Evolutionary conservation across 2,888 invertebrate genomes (phyloP), one percentile per base, ranked within the genome.

Genomic region (Drosophila nigricruria): DNA sequence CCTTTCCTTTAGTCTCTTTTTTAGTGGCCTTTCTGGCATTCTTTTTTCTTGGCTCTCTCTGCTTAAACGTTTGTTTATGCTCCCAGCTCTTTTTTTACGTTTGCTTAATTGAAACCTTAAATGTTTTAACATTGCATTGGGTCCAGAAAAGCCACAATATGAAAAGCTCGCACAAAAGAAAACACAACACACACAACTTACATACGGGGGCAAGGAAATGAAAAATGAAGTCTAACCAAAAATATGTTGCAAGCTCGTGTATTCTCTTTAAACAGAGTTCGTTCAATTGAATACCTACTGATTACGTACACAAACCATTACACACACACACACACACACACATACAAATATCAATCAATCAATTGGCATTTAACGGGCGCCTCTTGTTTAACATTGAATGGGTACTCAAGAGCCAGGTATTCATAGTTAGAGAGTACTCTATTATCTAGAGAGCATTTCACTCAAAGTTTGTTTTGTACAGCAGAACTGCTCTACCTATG

Each of bases 71-170:
- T 50, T 32, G 18, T 32, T 69, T 47, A 18, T 47, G 10, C 3
- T 23, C 27, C 9, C 12, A 18, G 6, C 6, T 52, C 58, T 50
- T 16, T 36, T 30, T 20, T 49, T 32, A 18, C 27, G 34, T 86
- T 81, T 72, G 78, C 78, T 83, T 87, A 86, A 86, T 86, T 86
- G 89, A 86, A 86, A 77, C 89, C 86, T 86, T 88, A 79, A 86
- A 88, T 87, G 89, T 86, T 88, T 88, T 87, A 74, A 73, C 80
- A 75, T 75, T 70, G 68, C 70, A 50, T 66, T 73, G 47, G 81
- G 73, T 65, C 60, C 27, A 20, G 68, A 72, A 75, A 52, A 34
- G 20, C 50, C 50, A 23, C 50, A 52, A 34, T 52, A 52, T 23
- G 20, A 70, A 70, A 62, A 70, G 12, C 23, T 5, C 4, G n/a